Evolutionary conservation across 2,113 vertebrate genomes (phyloP).

Genomic region (Dasyprocta punctata): DNA sequence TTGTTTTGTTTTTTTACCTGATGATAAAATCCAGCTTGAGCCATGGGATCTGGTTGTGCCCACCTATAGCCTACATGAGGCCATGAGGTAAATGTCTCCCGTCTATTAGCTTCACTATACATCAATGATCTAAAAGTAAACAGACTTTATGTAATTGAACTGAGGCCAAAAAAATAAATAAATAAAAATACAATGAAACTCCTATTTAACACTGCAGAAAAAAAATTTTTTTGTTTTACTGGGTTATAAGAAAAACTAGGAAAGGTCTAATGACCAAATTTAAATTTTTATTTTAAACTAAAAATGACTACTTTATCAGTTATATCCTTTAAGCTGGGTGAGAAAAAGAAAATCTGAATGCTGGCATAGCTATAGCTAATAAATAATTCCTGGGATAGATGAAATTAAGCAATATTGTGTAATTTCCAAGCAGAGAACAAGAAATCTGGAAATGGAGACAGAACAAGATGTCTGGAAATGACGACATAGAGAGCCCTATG

Average conservation of each 20-base stretch:
- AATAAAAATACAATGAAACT: not conserved
- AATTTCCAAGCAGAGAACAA: not conserved
- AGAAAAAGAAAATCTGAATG: conserved; percentile 42
- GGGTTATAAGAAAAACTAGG: not conserved
- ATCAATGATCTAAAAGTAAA: conserved; percentile 93
- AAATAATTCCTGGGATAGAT: not conserved
- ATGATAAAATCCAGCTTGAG: conserved; percentile 99
- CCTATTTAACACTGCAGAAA: not conserved
- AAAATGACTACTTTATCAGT: not conserved
- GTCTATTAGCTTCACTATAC: conserved; percentile 99
- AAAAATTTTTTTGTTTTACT: not conserved
- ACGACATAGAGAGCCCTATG: not conserved
- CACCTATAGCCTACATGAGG: conserved; percentile 98
- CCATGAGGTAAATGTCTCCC: conserved; percentile 99
- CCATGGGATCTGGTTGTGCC: conserved; percentile 99
- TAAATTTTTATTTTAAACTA: conserved; percentile 48
- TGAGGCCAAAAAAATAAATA: not conserved
- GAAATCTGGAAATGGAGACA: not conserved
- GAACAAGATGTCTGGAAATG: conserved; percentile 6
- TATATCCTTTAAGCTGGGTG: not conserved
- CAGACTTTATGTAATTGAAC: conserved; percentile 44
- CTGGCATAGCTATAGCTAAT: not conserved
- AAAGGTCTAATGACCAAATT: not conserved
- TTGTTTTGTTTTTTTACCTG: conserved; percentile 88
- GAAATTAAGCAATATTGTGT: conserved; percentile 8